Evolutionary conservation across 2,113 vertebrate genomes (phyloP).

Genomic region (Lichenostomus cassidix): DNA sequence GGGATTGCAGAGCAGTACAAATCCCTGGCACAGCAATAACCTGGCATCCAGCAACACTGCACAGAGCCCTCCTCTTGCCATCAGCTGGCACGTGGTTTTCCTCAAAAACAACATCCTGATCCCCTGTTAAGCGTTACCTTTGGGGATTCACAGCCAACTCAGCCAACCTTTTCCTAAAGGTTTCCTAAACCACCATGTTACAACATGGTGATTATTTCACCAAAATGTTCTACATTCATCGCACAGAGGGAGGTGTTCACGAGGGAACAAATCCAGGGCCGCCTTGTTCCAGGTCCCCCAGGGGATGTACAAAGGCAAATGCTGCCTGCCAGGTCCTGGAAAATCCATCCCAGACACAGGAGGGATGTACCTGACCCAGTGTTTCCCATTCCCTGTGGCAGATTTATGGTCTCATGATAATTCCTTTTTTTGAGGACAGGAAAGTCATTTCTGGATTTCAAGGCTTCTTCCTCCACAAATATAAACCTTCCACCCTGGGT

Average conservation of each 20-base stretch:
- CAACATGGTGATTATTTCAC: neutral
- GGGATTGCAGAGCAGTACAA: accelerated
- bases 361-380: neutral
- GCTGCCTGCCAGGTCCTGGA: neutral
- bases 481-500: neutral
- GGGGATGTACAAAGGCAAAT: neutral
- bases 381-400: neutral
- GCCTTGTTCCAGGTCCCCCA: neutral
- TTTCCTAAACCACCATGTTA: no score
- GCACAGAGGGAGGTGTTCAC: neutral
- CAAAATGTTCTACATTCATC: accelerated
- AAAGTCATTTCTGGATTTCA: neutral
- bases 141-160: neutral
- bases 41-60: neutral
- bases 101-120: neutral
- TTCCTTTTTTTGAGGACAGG: neutral
- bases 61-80: neutral
- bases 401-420: accelerated
- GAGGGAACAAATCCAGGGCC: neutral
- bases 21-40: neutral
- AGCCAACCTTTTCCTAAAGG: neutral
- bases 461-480: neutral
- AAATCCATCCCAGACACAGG: neutral
- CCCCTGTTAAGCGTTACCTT: neutral
- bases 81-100: neutral